A percentile compares a stretch with the other conserved stretches of the same genome.
Evolutionary conservation across 1,140 invertebrate genomes (phyloP).

Genomic region (Lepidurus couesii): DNA sequence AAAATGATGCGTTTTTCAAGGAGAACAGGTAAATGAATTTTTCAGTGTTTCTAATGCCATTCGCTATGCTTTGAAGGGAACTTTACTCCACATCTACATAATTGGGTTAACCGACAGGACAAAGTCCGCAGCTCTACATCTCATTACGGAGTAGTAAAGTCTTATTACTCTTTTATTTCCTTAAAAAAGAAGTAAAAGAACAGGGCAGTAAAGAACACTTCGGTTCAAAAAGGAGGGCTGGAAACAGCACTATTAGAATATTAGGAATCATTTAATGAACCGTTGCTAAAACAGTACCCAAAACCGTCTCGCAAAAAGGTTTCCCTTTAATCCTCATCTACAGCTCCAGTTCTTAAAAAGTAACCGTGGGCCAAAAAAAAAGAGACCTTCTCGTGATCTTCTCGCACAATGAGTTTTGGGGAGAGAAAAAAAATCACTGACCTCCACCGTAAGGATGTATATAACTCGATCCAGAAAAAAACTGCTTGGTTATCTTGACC

Average conservation of each 20-base stretch:
- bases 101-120: background rate
- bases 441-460: background rate
- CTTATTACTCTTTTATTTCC: background rate
- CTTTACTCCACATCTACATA: background rate
- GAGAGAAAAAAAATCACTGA: constrained; percentile 20
- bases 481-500: background rate
- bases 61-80: background rate
- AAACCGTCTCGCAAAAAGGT: background rate
- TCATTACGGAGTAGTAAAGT: background rate
- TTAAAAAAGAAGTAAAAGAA: background rate
- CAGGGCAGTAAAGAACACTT: background rate
- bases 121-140: background rate
- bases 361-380: background rate
- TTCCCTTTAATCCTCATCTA: background rate
- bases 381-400: background rate
- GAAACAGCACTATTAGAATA: background rate
- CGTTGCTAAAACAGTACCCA: background rate
- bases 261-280: constrained; percentile 19
- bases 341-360: background rate
- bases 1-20: background rate
- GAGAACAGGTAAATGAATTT: background rate
- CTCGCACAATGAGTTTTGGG: background rate
- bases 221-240: background rate
- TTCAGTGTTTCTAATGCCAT: constrained; percentile 1
- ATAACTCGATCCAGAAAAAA: background rate